Conservation (phyloP, 2,797 vertebrate genomes). For the Sebastes nivosus region DNA sequence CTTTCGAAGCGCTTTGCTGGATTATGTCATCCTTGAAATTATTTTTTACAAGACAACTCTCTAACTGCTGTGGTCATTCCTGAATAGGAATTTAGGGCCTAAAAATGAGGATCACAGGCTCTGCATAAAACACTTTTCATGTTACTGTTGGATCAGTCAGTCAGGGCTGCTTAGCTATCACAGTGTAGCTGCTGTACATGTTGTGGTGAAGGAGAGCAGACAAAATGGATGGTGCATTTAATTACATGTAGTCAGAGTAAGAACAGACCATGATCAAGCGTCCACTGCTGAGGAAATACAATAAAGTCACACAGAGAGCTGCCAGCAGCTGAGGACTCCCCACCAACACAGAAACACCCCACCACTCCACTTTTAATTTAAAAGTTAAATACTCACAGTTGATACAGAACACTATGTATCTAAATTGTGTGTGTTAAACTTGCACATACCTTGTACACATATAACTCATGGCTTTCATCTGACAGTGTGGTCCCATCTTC, state of each 20-base stretch:
- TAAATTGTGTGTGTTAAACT: not conserved
- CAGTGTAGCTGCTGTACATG: not conserved
- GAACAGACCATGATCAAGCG: not conserved
- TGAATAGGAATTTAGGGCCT: not conserved
- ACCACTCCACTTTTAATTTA: not conserved
- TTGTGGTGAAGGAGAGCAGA: not conserved
- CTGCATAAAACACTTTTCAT: not conserved
- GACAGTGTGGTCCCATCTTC: slow-evolving; percentile 98
- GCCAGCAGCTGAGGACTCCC: not conserved
- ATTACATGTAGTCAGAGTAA: not conserved
- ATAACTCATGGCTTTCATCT: slow-evolving; percentile 96
- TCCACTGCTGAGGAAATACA: not conserved
- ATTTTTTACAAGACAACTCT: not conserved
- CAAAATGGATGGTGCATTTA: not conserved
- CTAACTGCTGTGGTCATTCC: not conserved
- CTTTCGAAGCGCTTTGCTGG: not conserved
- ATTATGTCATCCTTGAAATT: not conserved
- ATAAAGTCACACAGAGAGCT: not conserved
- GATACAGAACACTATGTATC: not conserved
- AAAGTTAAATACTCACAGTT: not conserved
- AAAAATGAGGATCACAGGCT: not conserved
- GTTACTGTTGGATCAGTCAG: not conserved
- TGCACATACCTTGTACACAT: slow-evolving; percentile 94
- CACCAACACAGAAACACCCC: not conserved
- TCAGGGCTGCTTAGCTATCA: not conserved